Conservation (phyloP, 2,113 vertebrate genomes). For the Pogona vitticeps region DNA sequence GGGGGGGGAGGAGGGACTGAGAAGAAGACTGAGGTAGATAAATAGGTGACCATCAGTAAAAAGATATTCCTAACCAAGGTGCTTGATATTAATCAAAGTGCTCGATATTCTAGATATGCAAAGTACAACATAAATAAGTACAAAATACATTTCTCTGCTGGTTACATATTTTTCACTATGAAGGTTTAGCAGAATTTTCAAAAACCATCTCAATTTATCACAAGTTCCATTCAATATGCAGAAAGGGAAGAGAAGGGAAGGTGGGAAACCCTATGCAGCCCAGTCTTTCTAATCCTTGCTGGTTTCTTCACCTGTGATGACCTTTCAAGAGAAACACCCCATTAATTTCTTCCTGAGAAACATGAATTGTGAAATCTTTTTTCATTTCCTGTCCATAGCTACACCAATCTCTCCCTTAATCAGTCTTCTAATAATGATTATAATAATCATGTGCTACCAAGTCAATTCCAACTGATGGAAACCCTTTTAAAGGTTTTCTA, state of each 20-base stretch:
- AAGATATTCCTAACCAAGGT: rapidly evolving
- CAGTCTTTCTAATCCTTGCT: neutral
- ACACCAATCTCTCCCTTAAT: neutral
- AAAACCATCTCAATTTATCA: neutral
- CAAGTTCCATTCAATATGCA: neutral
- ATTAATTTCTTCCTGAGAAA: neutral
- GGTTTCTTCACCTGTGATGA: neutral
- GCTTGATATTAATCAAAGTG: rapidly evolving
- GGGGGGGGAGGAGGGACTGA: too few relatives aligned
- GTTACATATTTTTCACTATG: neutral
- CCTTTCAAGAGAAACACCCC: neutral
- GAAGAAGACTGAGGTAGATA: neutral
- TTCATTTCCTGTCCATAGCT: neutral
- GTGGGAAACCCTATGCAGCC: neutral
- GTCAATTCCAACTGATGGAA: too few relatives aligned
- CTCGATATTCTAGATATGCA: too few relatives aligned
- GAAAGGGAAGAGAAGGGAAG: too few relatives aligned
- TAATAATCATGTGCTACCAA: too few relatives aligned
- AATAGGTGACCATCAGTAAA: rapidly evolving
- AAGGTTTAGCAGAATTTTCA: neutral
- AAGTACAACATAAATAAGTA: neutral
- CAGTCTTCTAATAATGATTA: neutral
- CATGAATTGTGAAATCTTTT: neutral
- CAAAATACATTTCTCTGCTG: too few relatives aligned
- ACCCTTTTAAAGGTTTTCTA: too few relatives aligned